A percentile compares a stretch with the other conserved stretches of the same genome.
These are phyloP conservation scores for Stenchaetothrips biformis DNA, from an alignment of 2,888 invertebrate species.

Conservation along the genomic window DNA sequence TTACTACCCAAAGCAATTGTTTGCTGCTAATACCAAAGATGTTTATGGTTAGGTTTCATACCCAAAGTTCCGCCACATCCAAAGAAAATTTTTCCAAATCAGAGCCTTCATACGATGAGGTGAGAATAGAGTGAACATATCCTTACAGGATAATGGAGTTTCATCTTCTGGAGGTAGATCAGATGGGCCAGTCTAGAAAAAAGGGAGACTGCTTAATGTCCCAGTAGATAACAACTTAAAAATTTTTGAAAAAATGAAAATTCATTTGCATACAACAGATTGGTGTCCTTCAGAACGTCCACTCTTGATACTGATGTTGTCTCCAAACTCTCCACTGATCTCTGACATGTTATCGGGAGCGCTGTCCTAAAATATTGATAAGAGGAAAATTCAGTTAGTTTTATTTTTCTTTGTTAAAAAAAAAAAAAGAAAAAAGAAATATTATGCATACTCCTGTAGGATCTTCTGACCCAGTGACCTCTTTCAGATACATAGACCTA, in stretches of 20 bases:
- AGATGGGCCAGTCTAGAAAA: conserved; percentile 46
- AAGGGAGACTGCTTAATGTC: not conserved
- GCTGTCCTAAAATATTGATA: conserved; percentile 39
- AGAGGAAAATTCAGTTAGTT: not conserved
- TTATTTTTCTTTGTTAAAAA: not conserved
- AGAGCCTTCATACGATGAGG: conserved; percentile 71
- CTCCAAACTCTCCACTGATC: conserved; percentile 82
- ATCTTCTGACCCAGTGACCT: conserved; percentile 49
- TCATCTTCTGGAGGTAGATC: conserved; percentile 68
- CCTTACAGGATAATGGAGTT: conserved; percentile 51
- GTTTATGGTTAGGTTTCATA: conserved; percentile 44
- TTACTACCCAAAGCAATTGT: conserved; percentile 21
- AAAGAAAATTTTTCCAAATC: conserved; percentile 82
- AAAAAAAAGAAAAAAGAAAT: not conserved
- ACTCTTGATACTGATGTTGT: conserved; percentile 74
- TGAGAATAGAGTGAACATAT: conserved; percentile 61
- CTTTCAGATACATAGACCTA: conserved; percentile 72
- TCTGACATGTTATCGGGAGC: conserved; percentile 58
- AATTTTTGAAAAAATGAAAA: not conserved
- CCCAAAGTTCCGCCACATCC: conserved; percentile 81
- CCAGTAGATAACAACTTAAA: not conserved
- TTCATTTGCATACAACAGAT: not conserved
- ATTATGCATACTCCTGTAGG: conserved; percentile 27
- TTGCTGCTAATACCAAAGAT: not conserved
- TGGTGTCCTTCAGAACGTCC: conserved; percentile 43